Conservation (phyloP, 2,113 vertebrate genomes). For the Mormoops blainvillei region DNA sequence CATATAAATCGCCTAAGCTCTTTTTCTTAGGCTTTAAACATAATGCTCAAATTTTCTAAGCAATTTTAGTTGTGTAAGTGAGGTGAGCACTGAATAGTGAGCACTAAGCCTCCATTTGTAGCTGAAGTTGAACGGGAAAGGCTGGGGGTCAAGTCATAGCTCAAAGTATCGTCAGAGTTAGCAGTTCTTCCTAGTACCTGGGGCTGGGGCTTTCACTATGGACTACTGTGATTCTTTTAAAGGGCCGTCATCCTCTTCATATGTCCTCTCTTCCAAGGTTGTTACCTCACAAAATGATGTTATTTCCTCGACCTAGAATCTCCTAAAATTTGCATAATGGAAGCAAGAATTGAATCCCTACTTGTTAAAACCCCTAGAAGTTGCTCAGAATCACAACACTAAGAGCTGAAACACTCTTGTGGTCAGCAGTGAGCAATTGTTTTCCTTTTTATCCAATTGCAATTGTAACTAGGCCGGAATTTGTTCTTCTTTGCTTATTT, state of each 20-base stretch:
- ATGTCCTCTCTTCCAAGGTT: background rate
- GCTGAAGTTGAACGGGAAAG: background rate
- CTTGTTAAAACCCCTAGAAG: background rate
- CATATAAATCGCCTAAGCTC: fast-evolving
- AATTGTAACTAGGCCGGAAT: background rate
- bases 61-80: background rate
- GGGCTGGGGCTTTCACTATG: background rate
- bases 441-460: background rate
- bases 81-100: background rate
- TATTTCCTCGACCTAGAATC: background rate
- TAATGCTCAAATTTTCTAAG: background rate
- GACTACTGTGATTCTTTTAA: fast-evolving
- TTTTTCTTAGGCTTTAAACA: background rate
- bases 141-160: background rate
- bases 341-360: background rate
- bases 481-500: background rate
- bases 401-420: background rate
- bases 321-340: background rate
- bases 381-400: background rate
- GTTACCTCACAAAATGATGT: background rate
- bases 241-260: background rate
- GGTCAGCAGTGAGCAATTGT: background rate
- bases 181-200: background rate
- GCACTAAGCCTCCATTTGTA: background rate
- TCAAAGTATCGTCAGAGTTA: background rate